Conservation (phyloP, 2,113 vertebrate genomes). For the Vanacampus margaritifer region DNA sequence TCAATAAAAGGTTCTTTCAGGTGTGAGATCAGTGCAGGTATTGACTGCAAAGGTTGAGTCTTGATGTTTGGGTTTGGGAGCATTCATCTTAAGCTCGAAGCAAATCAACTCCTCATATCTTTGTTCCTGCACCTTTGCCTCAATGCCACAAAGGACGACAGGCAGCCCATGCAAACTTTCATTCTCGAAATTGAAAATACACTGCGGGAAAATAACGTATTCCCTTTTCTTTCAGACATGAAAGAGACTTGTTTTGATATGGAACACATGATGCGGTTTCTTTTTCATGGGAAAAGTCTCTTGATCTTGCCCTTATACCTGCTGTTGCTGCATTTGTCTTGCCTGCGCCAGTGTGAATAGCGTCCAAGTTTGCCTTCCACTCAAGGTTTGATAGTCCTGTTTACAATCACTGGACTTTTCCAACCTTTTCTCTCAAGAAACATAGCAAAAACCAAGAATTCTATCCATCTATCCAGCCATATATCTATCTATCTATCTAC, state of each 20-base stretch:
- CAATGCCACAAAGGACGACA: slow-evolving; percentile 14
- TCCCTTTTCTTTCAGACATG: slow-evolving; percentile 44
- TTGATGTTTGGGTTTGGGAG: slow-evolving; percentile 4
- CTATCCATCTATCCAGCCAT: no score
- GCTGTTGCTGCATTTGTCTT: slow-evolving; percentile 14
- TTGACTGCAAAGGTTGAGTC: neutral
- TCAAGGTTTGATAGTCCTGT: slow-evolving; percentile 31
- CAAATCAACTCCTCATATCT: slow-evolving; percentile 5
- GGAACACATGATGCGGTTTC: slow-evolving; percentile 22
- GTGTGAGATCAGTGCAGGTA: neutral
- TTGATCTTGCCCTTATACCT: slow-evolving; percentile 52
- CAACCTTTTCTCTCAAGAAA: neutral
- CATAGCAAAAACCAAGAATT: neutral
- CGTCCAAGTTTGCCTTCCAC: neutral
- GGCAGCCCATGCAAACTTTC: slow-evolving; percentile 20
- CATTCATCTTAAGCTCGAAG: neutral
- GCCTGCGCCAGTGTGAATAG: neutral
- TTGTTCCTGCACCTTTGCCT: slow-evolving; percentile 1
- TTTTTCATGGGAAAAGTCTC: slow-evolving; percentile 26
- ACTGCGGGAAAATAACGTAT: slow-evolving; percentile 35
- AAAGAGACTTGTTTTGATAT: slow-evolving; percentile 46
- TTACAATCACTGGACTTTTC: slow-evolving; percentile 9
- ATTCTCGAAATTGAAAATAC: slow-evolving; percentile 30
- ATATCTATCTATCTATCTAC: no score
- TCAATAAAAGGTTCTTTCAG: neutral